Percentiles rank a stretch among this genome's conserved stretches.
Evolutionary conservation across 1,140 invertebrate species (phyloP).

Genomic region (Camponotus vicinus): DNA sequence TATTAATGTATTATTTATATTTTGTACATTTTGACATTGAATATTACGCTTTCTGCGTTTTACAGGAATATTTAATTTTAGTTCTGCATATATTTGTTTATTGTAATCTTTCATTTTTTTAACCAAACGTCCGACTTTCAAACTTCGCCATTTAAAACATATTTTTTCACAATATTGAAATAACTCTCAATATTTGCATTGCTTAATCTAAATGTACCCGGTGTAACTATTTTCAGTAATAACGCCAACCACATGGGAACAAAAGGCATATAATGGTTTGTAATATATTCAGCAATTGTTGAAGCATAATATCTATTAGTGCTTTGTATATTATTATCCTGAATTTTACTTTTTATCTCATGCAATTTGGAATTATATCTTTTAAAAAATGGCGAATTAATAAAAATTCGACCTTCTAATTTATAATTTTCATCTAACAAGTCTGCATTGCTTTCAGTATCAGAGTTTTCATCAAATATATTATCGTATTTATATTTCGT

Average conservation of each 20-base stretch:
- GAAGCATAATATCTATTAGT: too few species aligned
- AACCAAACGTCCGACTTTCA: conserved; percentile 1
- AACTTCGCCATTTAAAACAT: conserved; percentile 5
- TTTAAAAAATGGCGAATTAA: too few species aligned
- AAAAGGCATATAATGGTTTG: conserved; percentile 28
- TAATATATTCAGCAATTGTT: conserved; percentile 4
- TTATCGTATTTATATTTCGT: too few species aligned
- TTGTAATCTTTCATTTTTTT: neutral
- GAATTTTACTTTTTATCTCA: too few species aligned
- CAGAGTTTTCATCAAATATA: too few species aligned
- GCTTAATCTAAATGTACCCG: neutral
- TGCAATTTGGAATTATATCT: too few species aligned
- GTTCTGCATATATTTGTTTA: neutral
- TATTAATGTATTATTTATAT: neutral
- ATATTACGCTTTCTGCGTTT: neutral
- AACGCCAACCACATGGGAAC: neutral
- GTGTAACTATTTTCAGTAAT: neutral
- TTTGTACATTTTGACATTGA: neutral
- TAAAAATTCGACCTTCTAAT: too few species aligned
- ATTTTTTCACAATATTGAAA: conserved; percentile 16
- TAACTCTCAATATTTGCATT: conserved; percentile 17
- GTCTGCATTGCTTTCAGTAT: too few species aligned
- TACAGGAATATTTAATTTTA: neutral
- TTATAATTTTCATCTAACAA: too few species aligned
- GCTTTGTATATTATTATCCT: too few species aligned